Conservation (phyloP, 2,797 vertebrate genomes). For the Clarias laeviceps region DNA sequence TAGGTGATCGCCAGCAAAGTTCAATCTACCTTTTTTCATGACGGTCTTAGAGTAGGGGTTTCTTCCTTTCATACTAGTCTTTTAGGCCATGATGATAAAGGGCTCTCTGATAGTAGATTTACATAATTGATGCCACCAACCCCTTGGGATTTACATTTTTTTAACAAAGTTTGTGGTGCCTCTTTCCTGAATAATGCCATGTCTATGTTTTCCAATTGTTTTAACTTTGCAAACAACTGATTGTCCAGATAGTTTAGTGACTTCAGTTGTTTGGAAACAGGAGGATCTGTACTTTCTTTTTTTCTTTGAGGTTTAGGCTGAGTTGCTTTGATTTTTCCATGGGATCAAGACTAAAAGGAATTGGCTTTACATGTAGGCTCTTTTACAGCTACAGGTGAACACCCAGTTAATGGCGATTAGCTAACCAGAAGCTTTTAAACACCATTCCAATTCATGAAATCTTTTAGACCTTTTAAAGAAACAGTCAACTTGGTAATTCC, state of each 20-base stretch:
- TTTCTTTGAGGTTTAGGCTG: not conserved
- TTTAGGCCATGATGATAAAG: not conserved
- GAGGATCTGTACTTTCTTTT: not conserved
- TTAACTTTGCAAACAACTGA: not conserved
- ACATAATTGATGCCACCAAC: not conserved
- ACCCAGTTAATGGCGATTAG: not conserved
- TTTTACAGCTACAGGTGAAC: not conserved
- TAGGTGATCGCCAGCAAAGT: not conserved
- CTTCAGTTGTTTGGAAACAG: not conserved
- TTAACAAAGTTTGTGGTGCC: not conserved
- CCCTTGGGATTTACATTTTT: not conserved
- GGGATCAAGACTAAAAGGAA: not conserved
- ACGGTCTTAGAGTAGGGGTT: not conserved
- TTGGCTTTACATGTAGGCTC: not conserved
- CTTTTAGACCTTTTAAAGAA: not conserved
- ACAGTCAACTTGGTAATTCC: not conserved
- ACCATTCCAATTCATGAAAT: not conserved
- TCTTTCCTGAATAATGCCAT: not conserved
- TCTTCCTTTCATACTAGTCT: not conserved
- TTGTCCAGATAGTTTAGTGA: not conserved
- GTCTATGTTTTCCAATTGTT: not conserved
- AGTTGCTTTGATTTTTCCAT: not conserved
- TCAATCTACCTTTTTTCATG: not conserved
- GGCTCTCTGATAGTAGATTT: not conserved
- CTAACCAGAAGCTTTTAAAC: not conserved